Evolutionary conservation across 2,113 vertebrate species (phyloP), one percentile per base, ranked within the genome.

Genomic region (Chitala chitala): DNA sequence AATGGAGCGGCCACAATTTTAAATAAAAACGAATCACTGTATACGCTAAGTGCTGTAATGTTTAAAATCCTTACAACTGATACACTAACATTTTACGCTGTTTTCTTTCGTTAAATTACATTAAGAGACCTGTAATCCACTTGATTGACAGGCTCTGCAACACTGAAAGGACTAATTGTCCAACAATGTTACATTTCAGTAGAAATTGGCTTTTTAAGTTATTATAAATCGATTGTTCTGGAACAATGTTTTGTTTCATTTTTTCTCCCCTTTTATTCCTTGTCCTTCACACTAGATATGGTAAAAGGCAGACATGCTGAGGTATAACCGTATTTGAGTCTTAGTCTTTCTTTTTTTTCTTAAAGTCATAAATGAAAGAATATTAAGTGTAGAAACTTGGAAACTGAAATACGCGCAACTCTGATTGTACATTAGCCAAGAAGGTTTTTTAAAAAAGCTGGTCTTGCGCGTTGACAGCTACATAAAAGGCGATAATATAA

Each of bases 401-500:
- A 88, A 83, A 76, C 81, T 86, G 80, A 86, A 88, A 87, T 85
- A 71, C 65, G 42, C 77, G 79, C 86, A 83, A 87, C 87, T 83
- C 82, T 83, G 84, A 84, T 89, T 89, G 82, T 82, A 81, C 70
- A 66, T 78, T 69, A 71, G 84, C 82, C 82, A 85, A 85, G 65
- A 76, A 82, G 78, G 80, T 77, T 85, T 82, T 86, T 82, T 85
- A 38, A 80, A 79, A 48, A 85, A 82, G 82, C 79, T 78, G 78
- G 73, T 73, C 82, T 78, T 78, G 83, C 89, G 91, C 91, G 92
- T 88, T 93, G 93, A 94, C 92, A 93, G 90, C 88, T 91, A 91
- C 87, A 91, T 94, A 93, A 94, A 94, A 90, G 89, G 86, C 90
- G 91, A 92, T 92, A 89, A 92, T 91, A 89, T 89, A 90, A 92